These are phyloP conservation scores for Neocrepidodera transversa DNA, from an alignment of 2,888 invertebrate species.

Conservation along the genomic window DNA sequence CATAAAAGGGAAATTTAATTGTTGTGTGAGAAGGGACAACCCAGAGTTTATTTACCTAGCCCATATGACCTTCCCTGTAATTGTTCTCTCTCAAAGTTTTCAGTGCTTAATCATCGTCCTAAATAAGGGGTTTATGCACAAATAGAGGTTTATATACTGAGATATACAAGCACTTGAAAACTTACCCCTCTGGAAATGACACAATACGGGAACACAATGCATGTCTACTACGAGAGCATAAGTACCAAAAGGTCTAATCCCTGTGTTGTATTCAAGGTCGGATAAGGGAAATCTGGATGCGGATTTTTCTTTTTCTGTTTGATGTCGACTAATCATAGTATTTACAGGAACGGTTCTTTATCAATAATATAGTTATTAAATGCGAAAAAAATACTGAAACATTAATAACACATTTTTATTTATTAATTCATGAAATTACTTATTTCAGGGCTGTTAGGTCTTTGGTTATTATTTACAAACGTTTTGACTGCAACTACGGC, in stretches of 20 bases:
- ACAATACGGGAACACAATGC: constrained; percentile 51
- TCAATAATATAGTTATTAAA: too few relatives aligned
- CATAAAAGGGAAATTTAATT: too few relatives aligned
- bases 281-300: constrained; percentile 32
- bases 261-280: constrained; percentile 51
- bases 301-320: constrained; percentile 35
- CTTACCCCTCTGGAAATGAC: constrained; percentile 56
- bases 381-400: too few relatives aligned
- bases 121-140: constrained; percentile 44
- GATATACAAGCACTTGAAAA: constrained; percentile 52
- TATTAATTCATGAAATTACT: too few relatives aligned
- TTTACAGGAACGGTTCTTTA: too few relatives aligned
- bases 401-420: too few relatives aligned
- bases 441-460: too few relatives aligned
- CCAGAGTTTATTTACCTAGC: constrained; percentile 9
- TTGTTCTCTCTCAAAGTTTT: constrained; percentile 22
- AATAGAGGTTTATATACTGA: constrained; percentile 41
- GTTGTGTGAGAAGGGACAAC: constrained; percentile 12
- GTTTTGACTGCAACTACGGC: too few relatives aligned
- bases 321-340: constrained; percentile 2
- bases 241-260: constrained; percentile 55
- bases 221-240: constrained; percentile 40
- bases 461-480: too few relatives aligned
- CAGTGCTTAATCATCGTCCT: constrained; percentile 37
- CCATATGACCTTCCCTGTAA: constrained; percentile 11